Percentiles rank a stretch among this genome's conserved stretches.
Conservation (phyloP, 2,113 vertebrate genomes). For the Thomomys bottae region DNA sequence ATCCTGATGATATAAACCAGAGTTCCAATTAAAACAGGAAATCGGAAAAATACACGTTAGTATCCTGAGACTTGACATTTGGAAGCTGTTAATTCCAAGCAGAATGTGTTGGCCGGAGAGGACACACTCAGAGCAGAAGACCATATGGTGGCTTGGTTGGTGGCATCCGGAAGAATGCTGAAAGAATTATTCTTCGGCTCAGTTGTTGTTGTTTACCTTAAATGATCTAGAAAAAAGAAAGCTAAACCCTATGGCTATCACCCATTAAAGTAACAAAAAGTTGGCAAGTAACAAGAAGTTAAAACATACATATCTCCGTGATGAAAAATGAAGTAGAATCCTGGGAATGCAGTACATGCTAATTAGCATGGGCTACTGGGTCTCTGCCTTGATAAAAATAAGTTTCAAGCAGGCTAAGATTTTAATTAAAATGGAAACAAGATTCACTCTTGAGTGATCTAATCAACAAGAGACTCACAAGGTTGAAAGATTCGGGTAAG, state of each 20-base stretch:
- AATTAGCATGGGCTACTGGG: background rate
- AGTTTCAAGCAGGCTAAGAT: constrained; percentile 39
- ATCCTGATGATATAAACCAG: background rate
- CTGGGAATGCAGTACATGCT: background rate
- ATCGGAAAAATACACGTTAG: background rate
- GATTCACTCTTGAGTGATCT: constrained; percentile 15
- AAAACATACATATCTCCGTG: constrained; percentile 29
- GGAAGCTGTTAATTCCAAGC: constrained; percentile 50
- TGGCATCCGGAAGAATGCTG: constrained; percentile 33
- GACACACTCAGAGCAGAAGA: constrained; percentile 28
- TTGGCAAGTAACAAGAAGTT: constrained; percentile 5
- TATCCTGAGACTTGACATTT: constrained; percentile 20
- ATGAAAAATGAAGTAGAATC: constrained; percentile 33
- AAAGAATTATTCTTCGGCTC: constrained; percentile 18
- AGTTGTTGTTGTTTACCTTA: background rate
- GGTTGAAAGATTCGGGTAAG: background rate
- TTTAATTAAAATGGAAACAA: constrained; percentile 59
- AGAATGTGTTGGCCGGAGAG: constrained; percentile 37
- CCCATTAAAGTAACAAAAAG: background rate
- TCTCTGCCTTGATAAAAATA: constrained; percentile 11
- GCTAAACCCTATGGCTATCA: background rate
- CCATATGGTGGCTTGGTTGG: constrained; percentile 51
- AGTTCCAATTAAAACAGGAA: constrained; percentile 32
- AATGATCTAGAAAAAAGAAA: constrained; percentile 19
- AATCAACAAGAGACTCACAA: background rate